Percentiles rank a stretch among this genome's conserved stretches.
Evolutionary conservation across 2,888 invertebrate genomes (phyloP).

Genomic region (Desoria tigrina): DNA sequence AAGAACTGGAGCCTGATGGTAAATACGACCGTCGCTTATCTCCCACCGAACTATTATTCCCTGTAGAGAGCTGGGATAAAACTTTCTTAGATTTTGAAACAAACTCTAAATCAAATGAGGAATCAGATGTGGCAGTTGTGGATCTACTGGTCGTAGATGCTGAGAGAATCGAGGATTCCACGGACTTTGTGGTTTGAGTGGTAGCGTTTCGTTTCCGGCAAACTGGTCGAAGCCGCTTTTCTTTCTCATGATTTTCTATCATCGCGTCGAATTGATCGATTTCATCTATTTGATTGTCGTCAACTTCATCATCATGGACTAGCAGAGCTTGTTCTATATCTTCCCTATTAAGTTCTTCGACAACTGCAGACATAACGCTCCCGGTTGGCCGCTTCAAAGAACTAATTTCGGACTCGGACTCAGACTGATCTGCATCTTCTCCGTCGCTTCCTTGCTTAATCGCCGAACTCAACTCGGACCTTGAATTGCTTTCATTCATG

Average conservation of each 20-base stretch:
- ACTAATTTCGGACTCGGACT: constrained; percentile 2
- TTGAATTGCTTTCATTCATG: constrained; percentile 1
- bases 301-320: constrained; percentile 34
- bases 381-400: constrained; percentile 21
- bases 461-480: constrained; percentile 1
- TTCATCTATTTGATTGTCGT: constrained; percentile 29
- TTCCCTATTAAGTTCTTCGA: constrained; percentile 15
- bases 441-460: constrained; percentile 6
- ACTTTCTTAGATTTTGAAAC: constrained; percentile 44
- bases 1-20: constrained; percentile 36
- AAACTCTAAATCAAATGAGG: constrained; percentile 49
- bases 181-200: constrained; percentile 43
- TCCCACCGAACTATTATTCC: constrained; percentile 17
- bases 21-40: constrained; percentile 39
- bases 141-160: constrained; percentile 35
- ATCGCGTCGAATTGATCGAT: constrained; percentile 37
- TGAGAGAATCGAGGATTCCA: constrained; percentile 27
- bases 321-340: constrained; percentile 34
- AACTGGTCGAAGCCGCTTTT: constrained; percentile 25
- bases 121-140: constrained; percentile 20
- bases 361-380: not conserved
- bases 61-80: constrained; percentile 8
- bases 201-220: constrained; percentile 33
- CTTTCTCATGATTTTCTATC: constrained; percentile 41
- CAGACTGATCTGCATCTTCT: constrained; percentile 15